Base-by-base conservation (phyloP, 2,797 vertebrate species). In the Catostomus latipinnis region DNA sequence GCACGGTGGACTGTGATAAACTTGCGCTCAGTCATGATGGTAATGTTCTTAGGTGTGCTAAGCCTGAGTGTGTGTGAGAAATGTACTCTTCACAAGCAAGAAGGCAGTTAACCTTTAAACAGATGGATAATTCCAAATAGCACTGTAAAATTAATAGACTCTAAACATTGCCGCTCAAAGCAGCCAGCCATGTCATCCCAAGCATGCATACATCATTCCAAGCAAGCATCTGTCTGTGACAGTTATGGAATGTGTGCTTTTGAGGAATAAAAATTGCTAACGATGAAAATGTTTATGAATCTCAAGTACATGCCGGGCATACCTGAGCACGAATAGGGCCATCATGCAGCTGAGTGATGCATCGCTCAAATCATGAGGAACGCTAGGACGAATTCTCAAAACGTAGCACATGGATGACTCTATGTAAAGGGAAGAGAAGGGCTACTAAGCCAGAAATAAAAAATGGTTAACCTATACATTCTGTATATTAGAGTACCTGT, bases 81-180 rank as follows among this genome's bases (percentile, higher is more conserved):
- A 93, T 88, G 88, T 87, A 91, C 89, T 92, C 93, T 93, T 93
- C 93, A 86, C 89, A 92, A 90, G 92, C 90, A 89, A 92, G 91
- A 91, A 93, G 93, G 93, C 94, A 93, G 93, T 94, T 96, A 95
- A 97, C 95, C 95, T 96, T 95, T 95, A 94, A 95, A 93, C 95
- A 94, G 92, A 95, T 93, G 93, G 92, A 93, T 93, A 92, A 94
- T 93, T 93, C 91, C 89, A 93, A 94, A 94, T 92, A 94, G 92
- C 91, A 91, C 89, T 89, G 90, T 93, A 93, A 95, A 95, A 95
- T 95, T 94, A 93, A 95, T 94, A 95, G 94, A 93, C 84, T 88
- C 83, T 86, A 87, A 88, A 88, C 78, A 93, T 87, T 88, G 91
- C 91, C 89, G 81, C 85, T 76, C 52, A 74, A 81, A 92, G 88